Evolutionary conservation across 1,140 invertebrate genomes (phyloP), one percentile per base, ranked within the genome.

Genomic region (Augochlora pura): DNA sequence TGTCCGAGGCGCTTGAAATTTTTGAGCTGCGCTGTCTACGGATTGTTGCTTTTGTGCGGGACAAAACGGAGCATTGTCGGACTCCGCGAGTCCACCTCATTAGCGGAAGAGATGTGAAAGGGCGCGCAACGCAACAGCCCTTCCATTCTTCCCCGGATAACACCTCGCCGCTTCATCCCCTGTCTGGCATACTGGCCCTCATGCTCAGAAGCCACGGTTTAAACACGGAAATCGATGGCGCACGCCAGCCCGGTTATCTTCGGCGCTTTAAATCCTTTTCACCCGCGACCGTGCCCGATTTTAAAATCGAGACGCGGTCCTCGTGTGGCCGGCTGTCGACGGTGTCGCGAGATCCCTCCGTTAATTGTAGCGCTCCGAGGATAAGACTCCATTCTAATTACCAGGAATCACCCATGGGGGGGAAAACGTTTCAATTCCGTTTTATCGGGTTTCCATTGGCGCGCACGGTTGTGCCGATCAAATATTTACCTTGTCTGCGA

Each of bases 401-500:
- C 67, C 0, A 10, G n/a, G 54, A 21, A 71, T 21, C 46, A 23
- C 64, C 64, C 67, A 38, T 46, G 42, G 21, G n/a, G 59, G 62
- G n/a, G 59, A 52, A 70, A 77, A 71, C 68, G 76, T 71, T 77
- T 71, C 59, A 46, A 63, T 76, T 52, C 73, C 57, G 73, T 80
- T 69, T 80, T 80, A 80, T 80, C 63, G 59, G 59, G 49, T 27
- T 73, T 21, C 77, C 77, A 54, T 75, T 79, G 59, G 70, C 62
- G 42, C 42, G 42, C 42, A 12, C 49, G 59, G 39, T 65, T 52
- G 8, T 9, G 27, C 16, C 79, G 74, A 70, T 77, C 67, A 80
- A 80, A 81, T 70, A 68, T 69, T 81, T 70, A 77, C 60, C 60
- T 77, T 77, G 74, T 81, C 80, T 81, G 75, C 66, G 75, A 81